These are phyloP conservation scores for Dusona sp. DNA, from an alignment of 2,888 invertebrate species.

Conservation along the genomic window DNA sequence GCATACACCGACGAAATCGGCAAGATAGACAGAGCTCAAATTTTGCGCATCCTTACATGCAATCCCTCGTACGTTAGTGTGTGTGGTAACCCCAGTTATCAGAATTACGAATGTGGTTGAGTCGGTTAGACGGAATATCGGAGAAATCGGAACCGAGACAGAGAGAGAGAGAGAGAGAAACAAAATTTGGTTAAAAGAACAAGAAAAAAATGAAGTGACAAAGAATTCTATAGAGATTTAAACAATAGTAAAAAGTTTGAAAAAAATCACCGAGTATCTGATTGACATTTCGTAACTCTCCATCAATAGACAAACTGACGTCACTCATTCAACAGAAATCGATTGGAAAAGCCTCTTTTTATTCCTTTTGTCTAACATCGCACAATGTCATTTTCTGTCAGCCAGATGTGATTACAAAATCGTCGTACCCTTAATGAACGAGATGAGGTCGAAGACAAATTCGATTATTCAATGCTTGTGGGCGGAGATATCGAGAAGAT, in stretches of 20 bases:
- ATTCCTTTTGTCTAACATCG: neutral
- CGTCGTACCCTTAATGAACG: neutral
- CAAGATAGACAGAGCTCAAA: constrained; percentile 12
- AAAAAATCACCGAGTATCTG: neutral
- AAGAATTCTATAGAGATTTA: neutral
- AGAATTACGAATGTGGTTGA: neutral
- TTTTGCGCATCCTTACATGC: constrained; percentile 19
- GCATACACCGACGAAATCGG: neutral
- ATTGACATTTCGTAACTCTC: neutral
- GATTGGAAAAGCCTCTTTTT: neutral
- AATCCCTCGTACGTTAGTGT: neutral
- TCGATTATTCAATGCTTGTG: neutral
- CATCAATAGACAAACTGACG: constrained; percentile 6
- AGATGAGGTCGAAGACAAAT: neutral
- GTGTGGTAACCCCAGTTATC: neutral
- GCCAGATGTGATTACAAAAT: neutral
- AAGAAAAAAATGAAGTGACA: constrained; percentile 6
- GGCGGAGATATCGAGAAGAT: neutral
- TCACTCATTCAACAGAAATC: neutral
- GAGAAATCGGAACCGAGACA: constrained; percentile 22
- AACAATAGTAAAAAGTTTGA: neutral
- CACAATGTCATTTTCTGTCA: neutral
- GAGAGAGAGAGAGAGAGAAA: neutral
- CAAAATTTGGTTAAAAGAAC: neutral
- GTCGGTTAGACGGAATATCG: constrained; percentile 23